Percentiles rank a stretch among this genome's conserved stretches.
Evolutionary conservation across 2,888 invertebrate species (phyloP).

Genomic region (Rhagophthalmus giganteus): DNA sequence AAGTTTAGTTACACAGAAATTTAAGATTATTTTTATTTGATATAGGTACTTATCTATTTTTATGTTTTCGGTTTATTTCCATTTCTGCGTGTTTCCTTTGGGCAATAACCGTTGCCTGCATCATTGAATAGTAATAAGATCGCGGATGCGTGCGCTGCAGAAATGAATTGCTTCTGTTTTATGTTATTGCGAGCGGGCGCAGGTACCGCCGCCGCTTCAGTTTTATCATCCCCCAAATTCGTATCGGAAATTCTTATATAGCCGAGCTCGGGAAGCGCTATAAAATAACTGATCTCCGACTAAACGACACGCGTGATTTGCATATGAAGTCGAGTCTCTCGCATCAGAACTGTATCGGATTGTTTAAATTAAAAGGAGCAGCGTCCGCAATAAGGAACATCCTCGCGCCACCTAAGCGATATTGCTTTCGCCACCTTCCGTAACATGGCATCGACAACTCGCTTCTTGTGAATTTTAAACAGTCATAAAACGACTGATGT

Average conservation of each 20-base stretch:
- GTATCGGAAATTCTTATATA: slow-evolving; percentile 41
- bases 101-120: slow-evolving; percentile 53
- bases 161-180: slow-evolving; percentile 52
- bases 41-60: slow-evolving; percentile 30
- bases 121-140: slow-evolving; percentile 58
- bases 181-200: slow-evolving; percentile 46
- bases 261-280: slow-evolving; percentile 43
- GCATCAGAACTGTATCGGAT: slow-evolving; percentile 37
- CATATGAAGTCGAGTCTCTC: slow-evolving; percentile 47
- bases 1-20: no score
- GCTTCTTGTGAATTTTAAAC: slow-evolving; percentile 52
- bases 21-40: slow-evolving; percentile 14
- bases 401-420: slow-evolving; percentile 32
- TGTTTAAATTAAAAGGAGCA: slow-evolving; percentile 51
- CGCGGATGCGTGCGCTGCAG: slow-evolving; percentile 52
- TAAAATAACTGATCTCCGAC: slow-evolving; percentile 53
- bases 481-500: slow-evolving; percentile 57
- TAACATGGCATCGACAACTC: slow-evolving; percentile 40
- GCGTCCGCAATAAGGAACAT: slow-evolving; percentile 34
- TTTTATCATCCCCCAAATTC: slow-evolving; percentile 36
- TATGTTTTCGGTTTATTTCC: slow-evolving; percentile 29
- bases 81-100: slow-evolving; percentile 31
- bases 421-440: slow-evolving; percentile 45
- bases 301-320: slow-evolving; percentile 55
- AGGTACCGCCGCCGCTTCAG: slow-evolving; percentile 44